A percentile compares a stretch with the other conserved stretches of the same genome.
Evolutionary conservation across 1,140 invertebrate species (phyloP).

Genomic region (Thaumetopoea pityocampa): DNA sequence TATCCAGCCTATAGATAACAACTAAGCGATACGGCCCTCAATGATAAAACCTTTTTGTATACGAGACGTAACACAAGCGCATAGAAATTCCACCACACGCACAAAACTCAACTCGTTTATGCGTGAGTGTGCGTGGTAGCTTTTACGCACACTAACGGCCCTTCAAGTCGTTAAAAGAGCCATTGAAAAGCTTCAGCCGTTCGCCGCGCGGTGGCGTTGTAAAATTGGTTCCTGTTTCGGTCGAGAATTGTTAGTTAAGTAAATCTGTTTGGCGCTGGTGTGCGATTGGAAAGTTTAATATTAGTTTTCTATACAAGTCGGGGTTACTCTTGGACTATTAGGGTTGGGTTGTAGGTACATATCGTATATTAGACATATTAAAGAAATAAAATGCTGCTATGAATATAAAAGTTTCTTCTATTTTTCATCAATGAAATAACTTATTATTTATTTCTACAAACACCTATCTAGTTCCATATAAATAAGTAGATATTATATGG

Average conservation of each 20-base stretch:
- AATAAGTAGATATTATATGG: no score
- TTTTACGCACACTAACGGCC: constrained; percentile 43
- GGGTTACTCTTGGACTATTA: constrained; percentile 9
- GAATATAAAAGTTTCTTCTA: neutral
- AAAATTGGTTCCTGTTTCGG: constrained; percentile 40
- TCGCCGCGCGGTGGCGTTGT: constrained; percentile 66
- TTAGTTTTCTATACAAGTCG: constrained; percentile 28
- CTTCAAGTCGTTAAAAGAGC: constrained; percentile 40
- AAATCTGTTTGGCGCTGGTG: constrained; percentile 55
- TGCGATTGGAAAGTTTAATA: constrained; percentile 33
- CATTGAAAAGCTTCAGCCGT: constrained; percentile 67
- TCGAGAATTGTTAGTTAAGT: constrained; percentile 16
- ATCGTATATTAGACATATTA: constrained; percentile 17
- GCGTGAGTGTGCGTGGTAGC: constrained; percentile 46
- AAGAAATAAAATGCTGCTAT: constrained; percentile 7
- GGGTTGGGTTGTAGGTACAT: constrained; percentile 15
- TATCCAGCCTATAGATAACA: constrained; percentile 54
- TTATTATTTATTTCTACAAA: no score
- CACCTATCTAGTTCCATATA: no score
- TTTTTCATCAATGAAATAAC: no score
- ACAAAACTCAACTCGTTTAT: constrained; percentile 44
- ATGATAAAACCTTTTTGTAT: constrained; percentile 45
- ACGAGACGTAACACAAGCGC: constrained; percentile 48
- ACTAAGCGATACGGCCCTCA: constrained; percentile 32
- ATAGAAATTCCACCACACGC: constrained; percentile 52